Evolutionary conservation across 92 coral and sea anemone species (phyloP).

Genomic region (Porites cylindrica): DNA sequence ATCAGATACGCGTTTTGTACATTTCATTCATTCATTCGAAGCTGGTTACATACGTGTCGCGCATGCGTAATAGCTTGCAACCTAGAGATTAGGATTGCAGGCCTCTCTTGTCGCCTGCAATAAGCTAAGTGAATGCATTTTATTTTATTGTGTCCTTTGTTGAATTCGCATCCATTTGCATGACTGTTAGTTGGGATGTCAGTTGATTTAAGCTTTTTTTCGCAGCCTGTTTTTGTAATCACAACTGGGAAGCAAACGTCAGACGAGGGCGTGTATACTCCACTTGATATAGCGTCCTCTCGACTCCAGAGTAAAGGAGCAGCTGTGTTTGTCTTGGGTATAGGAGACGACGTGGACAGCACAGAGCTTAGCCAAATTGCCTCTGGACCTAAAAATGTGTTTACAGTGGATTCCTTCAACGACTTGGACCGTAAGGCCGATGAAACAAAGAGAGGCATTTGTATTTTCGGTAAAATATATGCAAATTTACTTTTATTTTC

Average conservation of each 20-base stretch:
- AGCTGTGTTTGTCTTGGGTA: slow-evolving; percentile 59
- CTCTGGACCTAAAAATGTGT: slow-evolving; percentile 37
- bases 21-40: too few species aligned
- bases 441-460: slow-evolving; percentile 41
- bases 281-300: slow-evolving; percentile 44
- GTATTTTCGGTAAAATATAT: slow-evolving; percentile 9
- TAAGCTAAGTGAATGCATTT: too few species aligned
- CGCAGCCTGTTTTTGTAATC: slow-evolving; percentile 42
- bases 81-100: too few species aligned
- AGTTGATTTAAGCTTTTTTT: neutral
- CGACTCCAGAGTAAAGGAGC: slow-evolving; percentile 43
- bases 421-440: slow-evolving; percentile 37
- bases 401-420: slow-evolving; percentile 46
- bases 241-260: slow-evolving; percentile 63
- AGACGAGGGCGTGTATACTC: slow-evolving; percentile 40
- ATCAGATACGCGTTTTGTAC: too few species aligned
- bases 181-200: too few species aligned
- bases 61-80: too few species aligned
- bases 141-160: too few species aligned
- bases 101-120: too few species aligned
- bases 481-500: too few species aligned
- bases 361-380: slow-evolving; percentile 56
- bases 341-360: slow-evolving; percentile 41
- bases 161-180: too few species aligned
- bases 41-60: too few species aligned